Conservation (phyloP, 1,140 invertebrate genomes). For the Dreissena rostriformis region DNA sequence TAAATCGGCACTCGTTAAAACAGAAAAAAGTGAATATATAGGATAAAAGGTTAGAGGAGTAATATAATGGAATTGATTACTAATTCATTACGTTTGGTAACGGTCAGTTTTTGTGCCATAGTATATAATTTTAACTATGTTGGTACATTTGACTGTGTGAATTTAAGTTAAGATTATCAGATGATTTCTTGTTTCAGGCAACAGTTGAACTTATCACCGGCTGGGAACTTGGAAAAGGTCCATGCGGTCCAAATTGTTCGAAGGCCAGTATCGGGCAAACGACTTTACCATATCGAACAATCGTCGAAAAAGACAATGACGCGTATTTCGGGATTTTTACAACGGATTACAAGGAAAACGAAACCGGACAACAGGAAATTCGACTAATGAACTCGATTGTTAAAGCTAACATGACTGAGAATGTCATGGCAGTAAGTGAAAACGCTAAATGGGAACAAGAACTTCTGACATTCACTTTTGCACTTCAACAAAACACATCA, state of each 20-base stretch:
- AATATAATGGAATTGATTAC: no score
- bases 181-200: no score
- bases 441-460: conserved; percentile 32
- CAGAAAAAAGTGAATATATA: no score
- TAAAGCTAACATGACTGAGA: conserved; percentile 17
- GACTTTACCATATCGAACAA: no score
- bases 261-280: not conserved
- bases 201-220: conserved; percentile 18
- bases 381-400: not conserved
- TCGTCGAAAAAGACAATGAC: not conserved
- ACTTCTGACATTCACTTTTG: not conserved
- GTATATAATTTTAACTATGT: no score
- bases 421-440: conserved; percentile 19
- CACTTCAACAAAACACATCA: not conserved
- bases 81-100: no score
- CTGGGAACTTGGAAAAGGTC: conserved; percentile 13
- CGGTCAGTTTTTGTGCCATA: no score
- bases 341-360: not conserved
- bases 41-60: no score
- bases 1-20: no score
- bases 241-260: conserved; percentile 8
- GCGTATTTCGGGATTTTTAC: conserved; percentile 6
- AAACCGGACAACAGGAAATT: not conserved
- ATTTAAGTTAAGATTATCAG: no score
- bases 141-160: not conserved